Evolutionary conservation across 1,140 invertebrate genomes (phyloP), one percentile per base, ranked within the genome.

Genomic region (Drosophila micromelanica): DNA sequence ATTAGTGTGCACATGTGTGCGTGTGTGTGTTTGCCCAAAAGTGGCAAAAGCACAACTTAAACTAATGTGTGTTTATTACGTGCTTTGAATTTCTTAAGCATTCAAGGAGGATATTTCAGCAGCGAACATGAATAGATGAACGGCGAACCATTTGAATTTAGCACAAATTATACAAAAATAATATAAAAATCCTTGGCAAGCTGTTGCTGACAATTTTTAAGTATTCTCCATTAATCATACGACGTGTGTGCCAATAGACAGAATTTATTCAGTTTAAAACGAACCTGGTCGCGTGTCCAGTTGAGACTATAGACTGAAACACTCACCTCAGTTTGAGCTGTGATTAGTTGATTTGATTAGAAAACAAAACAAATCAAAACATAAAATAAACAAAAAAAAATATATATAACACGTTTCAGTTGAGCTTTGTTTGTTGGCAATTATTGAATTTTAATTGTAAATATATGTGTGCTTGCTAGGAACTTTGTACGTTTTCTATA

Each of bases 61-160:
- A 69, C 68, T 61, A 84, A 76, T 76, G 67, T 73, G 71, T 69
- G 79, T 69, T 77, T 61, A 77, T 71, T 89, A 89, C 84, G 84
- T 89, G 84, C 76, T 68, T 70, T 45, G 84, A 90, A 89, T 89
- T 69, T 64, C 37, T 20, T 27, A 63, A 42, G 42, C 30, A 40
- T 35, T 48, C 43, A 71, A 40, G 57, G 45, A 57, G 52, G 45
- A 62, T 45, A 63, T 72, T 30, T 55, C 51, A 12, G 17, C 49
- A 32, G 9, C 20, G 56, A 35, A 49, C 49, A 80, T 64, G 56
- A 45, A 49, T 42, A 72, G 73, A 73, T 70, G 61, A 72, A 74
- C 51, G 62, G 40, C 45, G 75, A 72, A 45, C 49, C 73, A 73
- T 73, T 76, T 77, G 1, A 32, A 76, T 65, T 65, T 64, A 15